A percentile compares a stretch with the other conserved stretches of the same genome.
Conservation (phyloP, 2,888 invertebrate genomes). For the Xestia sexstrigata region DNA sequence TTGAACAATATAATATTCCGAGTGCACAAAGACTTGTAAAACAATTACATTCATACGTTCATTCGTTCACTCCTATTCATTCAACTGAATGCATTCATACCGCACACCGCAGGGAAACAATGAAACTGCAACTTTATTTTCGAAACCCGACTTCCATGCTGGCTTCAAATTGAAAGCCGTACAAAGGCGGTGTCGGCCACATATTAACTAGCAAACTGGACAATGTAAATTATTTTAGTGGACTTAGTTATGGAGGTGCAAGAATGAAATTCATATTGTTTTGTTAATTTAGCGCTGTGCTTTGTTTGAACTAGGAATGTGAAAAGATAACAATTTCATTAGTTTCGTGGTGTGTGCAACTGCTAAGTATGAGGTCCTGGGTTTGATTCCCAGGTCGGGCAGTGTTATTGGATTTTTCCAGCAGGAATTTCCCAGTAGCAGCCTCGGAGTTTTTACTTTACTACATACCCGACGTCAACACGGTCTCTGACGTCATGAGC, state of each 20-base stretch:
- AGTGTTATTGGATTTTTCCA: background rate
- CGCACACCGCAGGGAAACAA: slow-evolving; percentile 36
- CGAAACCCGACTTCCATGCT: slow-evolving; percentile 32
- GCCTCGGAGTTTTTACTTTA: too few species aligned
- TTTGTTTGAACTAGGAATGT: background rate
- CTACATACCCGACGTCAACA: too few species aligned
- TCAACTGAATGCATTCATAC: slow-evolving; percentile 55
- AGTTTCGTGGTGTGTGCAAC: background rate
- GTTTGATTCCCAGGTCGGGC: background rate
- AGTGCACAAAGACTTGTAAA: slow-evolving; percentile 52
- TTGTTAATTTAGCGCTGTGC: background rate
- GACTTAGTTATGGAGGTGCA: background rate
- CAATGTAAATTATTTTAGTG: slow-evolving; percentile 34
- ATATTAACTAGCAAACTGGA: slow-evolving; percentile 22
- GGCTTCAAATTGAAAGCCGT: slow-evolving; percentile 45
- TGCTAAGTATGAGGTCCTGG: background rate
- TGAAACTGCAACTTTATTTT: slow-evolving; percentile 56
- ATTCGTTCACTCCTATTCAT: slow-evolving; percentile 51
- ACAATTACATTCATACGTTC: slow-evolving; percentile 56
- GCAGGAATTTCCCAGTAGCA: background rate
- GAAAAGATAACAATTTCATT: background rate
- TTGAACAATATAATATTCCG: slow-evolving; percentile 21
- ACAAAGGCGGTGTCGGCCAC: slow-evolving; percentile 25
- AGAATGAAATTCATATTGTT: background rate
- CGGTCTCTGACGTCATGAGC: too few species aligned